Conservation (phyloP, 1,140 invertebrate genomes). For the Neuroterus valhalla region DNA sequence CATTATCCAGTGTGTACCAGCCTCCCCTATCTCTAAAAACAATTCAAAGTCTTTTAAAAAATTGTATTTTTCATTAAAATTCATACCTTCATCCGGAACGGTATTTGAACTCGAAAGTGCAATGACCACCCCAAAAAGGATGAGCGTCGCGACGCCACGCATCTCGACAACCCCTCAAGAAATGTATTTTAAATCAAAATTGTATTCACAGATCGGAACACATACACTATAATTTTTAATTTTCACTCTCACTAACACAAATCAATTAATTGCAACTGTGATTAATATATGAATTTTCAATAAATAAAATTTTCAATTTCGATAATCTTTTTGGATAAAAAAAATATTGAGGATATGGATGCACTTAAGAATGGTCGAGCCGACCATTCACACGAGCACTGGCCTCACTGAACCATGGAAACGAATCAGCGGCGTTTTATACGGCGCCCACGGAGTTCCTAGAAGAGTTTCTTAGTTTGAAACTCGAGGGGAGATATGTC, state of each 20-base stretch:
- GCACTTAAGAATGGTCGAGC: conserved; percentile 44
- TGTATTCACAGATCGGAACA: conserved; percentile 27
- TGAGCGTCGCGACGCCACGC: conserved; percentile 53
- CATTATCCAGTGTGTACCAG: no score
- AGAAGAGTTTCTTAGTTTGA: not conserved
- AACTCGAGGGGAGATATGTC: not conserved
- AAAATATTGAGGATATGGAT: conserved; percentile 16
- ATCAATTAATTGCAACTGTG: not conserved
- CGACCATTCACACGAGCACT: conserved; percentile 55
- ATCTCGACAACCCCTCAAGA: conserved; percentile 43
- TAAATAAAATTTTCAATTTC: conserved; percentile 20
- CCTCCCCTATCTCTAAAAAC: no score
- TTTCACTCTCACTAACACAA: conserved; percentile 30
- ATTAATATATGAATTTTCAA: conserved; percentile 18
- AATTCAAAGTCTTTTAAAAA: no score
- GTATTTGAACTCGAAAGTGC: conserved; percentile 55
- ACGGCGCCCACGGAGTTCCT: conserved; percentile 69
- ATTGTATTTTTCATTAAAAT: no score
- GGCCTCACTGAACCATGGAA: conserved; percentile 66
- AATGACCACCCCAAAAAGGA: conserved; percentile 58
- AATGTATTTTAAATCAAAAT: conserved; percentile 29
- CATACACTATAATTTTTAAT: not conserved
- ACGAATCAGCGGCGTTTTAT: conserved; percentile 68
- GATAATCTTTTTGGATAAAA: conserved; percentile 1
- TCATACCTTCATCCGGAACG: conserved; percentile 63